Percentiles rank a stretch among this genome's conserved stretches.
These are phyloP conservation scores for Oxytorus armatus DNA, from an alignment of 2,888 invertebrate genomes.

Conservation along the genomic window DNA sequence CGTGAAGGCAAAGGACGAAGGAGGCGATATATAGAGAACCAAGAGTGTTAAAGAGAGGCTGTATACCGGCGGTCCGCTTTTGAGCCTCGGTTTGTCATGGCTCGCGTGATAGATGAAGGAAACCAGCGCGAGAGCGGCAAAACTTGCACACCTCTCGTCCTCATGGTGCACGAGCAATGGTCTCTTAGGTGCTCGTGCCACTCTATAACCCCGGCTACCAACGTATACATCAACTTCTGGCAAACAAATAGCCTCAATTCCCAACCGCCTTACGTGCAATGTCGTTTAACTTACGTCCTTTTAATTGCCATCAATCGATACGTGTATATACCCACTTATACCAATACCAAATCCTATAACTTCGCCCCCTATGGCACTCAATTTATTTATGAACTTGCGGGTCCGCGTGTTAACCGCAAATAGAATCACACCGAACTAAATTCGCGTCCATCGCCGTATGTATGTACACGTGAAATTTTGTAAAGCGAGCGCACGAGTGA, in stretches of 20 bases:
- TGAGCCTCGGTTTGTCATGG: conserved; percentile 84
- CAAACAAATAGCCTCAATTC: conserved; percentile 16
- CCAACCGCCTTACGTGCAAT: not conserved
- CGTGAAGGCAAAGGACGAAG: conserved; percentile 26
- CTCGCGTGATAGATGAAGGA: conserved; percentile 83
- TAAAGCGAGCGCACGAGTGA: conserved; percentile 49
- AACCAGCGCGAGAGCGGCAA: conserved; percentile 66
- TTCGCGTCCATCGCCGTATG: conserved; percentile 30
- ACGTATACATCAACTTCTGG: not conserved
- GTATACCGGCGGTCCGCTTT: conserved; percentile 82
- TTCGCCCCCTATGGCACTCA: conserved; percentile 33
- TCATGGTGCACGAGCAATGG: conserved; percentile 46
- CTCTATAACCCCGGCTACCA: not conserved
- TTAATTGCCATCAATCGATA: not conserved
- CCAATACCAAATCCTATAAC: conserved; percentile 48
- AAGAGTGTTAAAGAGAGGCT: conserved; percentile 25
- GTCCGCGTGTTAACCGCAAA: conserved; percentile 57
- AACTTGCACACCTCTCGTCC: conserved; percentile 74
- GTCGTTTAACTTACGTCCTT: not conserved
- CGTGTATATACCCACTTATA: not conserved
- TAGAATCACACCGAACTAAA: conserved; percentile 59
- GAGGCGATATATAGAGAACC: conserved; percentile 70
- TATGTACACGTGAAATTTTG: conserved; percentile 22
- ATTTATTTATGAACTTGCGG: not conserved
- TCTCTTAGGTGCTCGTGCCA: conserved; percentile 17